Evolutionary conservation across 2,888 invertebrate species (phyloP), one percentile per base, ranked within the genome.

Genomic region (Belgica antarctica): DNA sequence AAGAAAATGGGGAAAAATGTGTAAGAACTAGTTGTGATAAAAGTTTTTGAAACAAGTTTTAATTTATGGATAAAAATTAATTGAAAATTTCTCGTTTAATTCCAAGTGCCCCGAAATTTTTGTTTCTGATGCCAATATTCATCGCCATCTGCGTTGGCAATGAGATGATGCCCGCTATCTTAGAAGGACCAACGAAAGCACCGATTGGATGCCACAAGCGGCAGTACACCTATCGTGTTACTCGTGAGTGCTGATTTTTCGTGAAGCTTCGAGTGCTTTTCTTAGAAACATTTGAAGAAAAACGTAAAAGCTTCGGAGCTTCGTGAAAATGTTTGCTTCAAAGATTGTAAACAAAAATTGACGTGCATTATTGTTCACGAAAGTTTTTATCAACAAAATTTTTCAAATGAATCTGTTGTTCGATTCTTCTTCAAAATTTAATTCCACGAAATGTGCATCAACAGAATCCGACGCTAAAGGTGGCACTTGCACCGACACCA

Each of bases 401-500:
- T n/a, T n/a, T n/a, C n/a, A n/a, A n/a, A n/a, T n/a, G n/a, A n/a
- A n/a, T n/a, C n/a, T n/a, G n/a, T n/a, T n/a, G n/a, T n/a, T n/a
- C n/a, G n/a, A n/a, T n/a, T n/a, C n/a, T n/a, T n/a, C n/a, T n/a
- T n/a, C n/a, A n/a, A n/a, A n/a, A n/a, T n/a, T n/a, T n/a, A n/a
- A n/a, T n/a, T n/a, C n/a, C n/a, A n/a, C n/a, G n/a, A n/a, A n/a
- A n/a, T n/a, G n/a, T n/a, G n/a, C 12, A 27, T 59, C 15, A 24
- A 5, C 27, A 59, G 59, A 79, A 71, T 73, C 75, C 5, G 79
- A 79, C 73, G 70, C 72, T 1, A 75, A 77, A 27, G 89, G 90
- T 0, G 83, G 84, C 12, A 83, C 84, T 71, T 92, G 92, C 76
- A 89, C 89, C 87, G 92, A 90, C 75, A 82, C 82, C 66, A 83